Base-by-base conservation (phyloP, 1,140 invertebrate species). In the Camponotus floridanus region DNA sequence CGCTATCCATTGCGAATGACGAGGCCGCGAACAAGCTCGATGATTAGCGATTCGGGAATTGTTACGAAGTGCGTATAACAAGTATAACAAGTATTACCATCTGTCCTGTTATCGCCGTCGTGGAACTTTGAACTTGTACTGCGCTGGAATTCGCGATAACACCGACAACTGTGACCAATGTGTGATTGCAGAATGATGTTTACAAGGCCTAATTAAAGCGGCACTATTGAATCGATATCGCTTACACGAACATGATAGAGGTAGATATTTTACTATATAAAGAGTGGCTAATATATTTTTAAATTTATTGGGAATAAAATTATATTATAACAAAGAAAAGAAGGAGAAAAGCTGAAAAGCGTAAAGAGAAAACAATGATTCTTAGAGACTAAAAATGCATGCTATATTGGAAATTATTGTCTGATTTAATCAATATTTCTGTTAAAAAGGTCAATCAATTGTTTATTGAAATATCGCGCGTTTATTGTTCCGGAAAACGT, bases 11-110 rank as follows among this genome's bases (percentile, higher is more conserved):
- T 90, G 90, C 76, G 57, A 64, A 57, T 79, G 62, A 74, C 87
- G 78, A 91, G 89, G 88, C 90, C 79, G 86, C 86, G 89, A 89
- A 92, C 89, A 90, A 92, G 87, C 87, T 89, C 88, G 86, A 85
- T 90, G 92, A 94, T 94, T 94, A 93, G 91, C 88, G 26, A 45
- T 73, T 21, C 18, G 67, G 6, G 26, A 55, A 42, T 42, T 6
- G 62, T 51, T 13, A 70, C 55, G 39, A 51, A 39, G 3, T 9
- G 3, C 26, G 42, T 51, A 31, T 36, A 15, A 59, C 42, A 45
- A 42, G 26, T 26, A 11, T 62, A n/a, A 26, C 26, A 45, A 18
- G 13, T 48, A 59, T 73, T 62, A 21, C 4, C n/a, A 7, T 39
- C 65, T 18, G 45, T 81, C 11, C 11, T 26, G 1, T 76, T 84